Percentiles rank a stretch among this genome's conserved stretches.
phyloP scores from a whole-genome alignment of 2,113 vertebrate species.

The Globicephala melas region DNA sequence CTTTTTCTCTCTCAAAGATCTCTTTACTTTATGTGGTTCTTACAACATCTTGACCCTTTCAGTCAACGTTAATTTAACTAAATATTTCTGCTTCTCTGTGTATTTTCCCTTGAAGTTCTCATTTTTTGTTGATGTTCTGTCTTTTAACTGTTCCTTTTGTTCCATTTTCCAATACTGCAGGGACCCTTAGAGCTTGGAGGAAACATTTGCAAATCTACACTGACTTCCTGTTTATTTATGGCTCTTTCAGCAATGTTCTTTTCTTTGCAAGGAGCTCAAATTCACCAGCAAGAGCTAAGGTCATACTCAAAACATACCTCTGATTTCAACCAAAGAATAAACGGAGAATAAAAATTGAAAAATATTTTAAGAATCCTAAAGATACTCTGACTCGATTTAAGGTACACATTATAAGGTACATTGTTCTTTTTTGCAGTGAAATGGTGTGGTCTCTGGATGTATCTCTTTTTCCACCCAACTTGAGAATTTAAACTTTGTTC shows the following conservation, averaged over 20 bases:
- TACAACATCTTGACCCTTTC: background rate
- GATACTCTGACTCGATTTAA: background rate
- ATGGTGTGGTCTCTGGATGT: background rate
- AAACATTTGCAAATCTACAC: constrained; percentile 54
- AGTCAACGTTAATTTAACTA: constrained; percentile 2
- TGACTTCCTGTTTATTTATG: constrained; percentile 34
- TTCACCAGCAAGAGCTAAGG: background rate
- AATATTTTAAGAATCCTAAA: background rate
- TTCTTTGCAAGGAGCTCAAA: constrained; percentile 44
- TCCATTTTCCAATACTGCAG: background rate
- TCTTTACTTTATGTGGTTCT: background rate
- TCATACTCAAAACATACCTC: constrained; percentile 4
- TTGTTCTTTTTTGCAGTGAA: background rate
- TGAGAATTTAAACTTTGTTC: constrained; percentile 38
- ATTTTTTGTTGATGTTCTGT: background rate
- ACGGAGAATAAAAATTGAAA: background rate
- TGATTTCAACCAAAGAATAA: background rate
- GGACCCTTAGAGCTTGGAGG: constrained; percentile 25
- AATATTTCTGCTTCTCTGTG: background rate
- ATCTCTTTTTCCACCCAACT: background rate
- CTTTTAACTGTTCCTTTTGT: background rate
- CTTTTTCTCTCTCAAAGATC: background rate
- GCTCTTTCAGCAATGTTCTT: background rate
- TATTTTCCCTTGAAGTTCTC: constrained; percentile 30
- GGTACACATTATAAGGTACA: background rate